phyloP scores from a whole-genome alignment of 2,888 invertebrate species.

The Amiota mariae region DNA sequence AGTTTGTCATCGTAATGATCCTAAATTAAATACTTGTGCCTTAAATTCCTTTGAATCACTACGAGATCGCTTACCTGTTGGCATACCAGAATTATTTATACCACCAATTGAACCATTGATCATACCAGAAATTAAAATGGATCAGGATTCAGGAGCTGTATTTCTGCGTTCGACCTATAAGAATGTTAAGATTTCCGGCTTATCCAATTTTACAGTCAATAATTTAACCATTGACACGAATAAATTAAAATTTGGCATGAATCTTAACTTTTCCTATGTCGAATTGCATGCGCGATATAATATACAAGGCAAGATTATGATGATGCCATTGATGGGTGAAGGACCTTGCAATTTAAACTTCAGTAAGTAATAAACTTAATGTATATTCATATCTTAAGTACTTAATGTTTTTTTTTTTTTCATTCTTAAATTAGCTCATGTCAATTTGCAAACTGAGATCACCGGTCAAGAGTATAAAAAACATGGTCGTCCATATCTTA shows the following conservation, averaged over 20 bases:
- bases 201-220: constrained; percentile 79
- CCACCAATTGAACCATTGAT: constrained; percentile 82
- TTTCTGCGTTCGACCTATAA: constrained; percentile 80
- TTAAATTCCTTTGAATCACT: constrained; percentile 77
- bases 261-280: constrained; percentile 79
- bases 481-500: constrained; percentile 75
- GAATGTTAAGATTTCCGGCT: constrained; percentile 79
- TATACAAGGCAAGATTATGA: constrained; percentile 81
- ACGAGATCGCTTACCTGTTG: constrained; percentile 76
- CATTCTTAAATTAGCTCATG: constrained; percentile 76
- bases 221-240: constrained; percentile 75
- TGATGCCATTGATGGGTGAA: constrained; percentile 83
- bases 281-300: constrained; percentile 79
- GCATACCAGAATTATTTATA: constrained; percentile 81
- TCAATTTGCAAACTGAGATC: constrained; percentile 79
- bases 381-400: no score
- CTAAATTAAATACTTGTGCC: constrained; percentile 77
- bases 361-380: constrained; percentile 75
- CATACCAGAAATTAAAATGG: constrained; percentile 80
- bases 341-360: constrained; percentile 81
- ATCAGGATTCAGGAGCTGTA: constrained; percentile 81
- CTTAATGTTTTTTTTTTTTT: constrained; percentile 16
- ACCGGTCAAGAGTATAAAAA: constrained; percentile 76
- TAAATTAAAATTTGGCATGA: constrained; percentile 76
- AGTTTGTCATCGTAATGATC: constrained; percentile 79